phyloP scores from a whole-genome alignment of 2,113 vertebrate species.

The Dasyornis broadbenti region DNA sequence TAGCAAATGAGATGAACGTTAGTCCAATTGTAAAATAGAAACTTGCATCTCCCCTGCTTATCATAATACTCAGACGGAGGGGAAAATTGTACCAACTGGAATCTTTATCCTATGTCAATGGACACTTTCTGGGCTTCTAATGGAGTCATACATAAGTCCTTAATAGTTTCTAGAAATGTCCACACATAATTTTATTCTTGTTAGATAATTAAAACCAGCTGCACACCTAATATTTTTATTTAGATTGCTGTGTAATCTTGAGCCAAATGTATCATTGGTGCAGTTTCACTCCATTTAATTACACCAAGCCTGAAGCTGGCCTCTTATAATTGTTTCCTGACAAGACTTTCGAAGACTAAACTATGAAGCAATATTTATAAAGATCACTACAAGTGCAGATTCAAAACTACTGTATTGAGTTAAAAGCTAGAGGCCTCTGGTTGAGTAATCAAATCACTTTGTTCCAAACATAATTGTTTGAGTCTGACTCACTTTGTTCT shows the following conservation, averaged over 20 bases:
- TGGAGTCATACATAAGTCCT: background rate
- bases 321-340: slow-evolving; percentile 2
- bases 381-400: background rate
- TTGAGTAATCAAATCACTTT: slow-evolving; percentile 20
- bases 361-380: background rate
- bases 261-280: background rate
- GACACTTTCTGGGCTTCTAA: background rate
- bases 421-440: background rate
- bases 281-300: background rate
- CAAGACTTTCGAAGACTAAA: background rate
- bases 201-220: background rate
- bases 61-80: background rate
- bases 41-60: background rate
- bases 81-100: background rate
- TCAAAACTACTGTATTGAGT: background rate
- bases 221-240: background rate
- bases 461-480: background rate
- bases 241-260: background rate
- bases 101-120: background rate
- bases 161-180: background rate
- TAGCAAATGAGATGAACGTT: background rate
- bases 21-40: background rate
- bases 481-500: slow-evolving; percentile 19
- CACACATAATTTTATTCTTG: background rate
- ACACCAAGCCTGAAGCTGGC: background rate